Evolutionary conservation across 1,140 invertebrate genomes (phyloP), one percentile per base, ranked within the genome.

Genomic region (Frieseomelitta varia): DNA sequence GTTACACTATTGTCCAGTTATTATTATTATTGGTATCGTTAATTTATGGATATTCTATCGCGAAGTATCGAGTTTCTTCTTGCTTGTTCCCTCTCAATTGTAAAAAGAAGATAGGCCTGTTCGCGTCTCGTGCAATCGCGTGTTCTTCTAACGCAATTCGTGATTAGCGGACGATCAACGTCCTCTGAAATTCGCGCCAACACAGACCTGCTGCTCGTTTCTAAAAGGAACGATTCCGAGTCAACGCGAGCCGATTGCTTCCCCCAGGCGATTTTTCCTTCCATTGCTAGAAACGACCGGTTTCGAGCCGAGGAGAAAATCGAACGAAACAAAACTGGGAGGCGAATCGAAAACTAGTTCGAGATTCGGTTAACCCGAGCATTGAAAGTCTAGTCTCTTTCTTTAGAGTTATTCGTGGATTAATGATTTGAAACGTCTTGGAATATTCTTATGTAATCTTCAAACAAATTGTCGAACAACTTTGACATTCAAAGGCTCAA

Each of bases 121-220:
- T 76, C 63, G 86, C 80, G 84, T 92, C 91, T 91, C 88, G 88
- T 90, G 91, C 90, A 91, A 93, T 53, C 72, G 15, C 19, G 67
- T 21, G 21, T 30, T 27, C 17, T 67, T 11, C 34, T 24, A 68
- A 34, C 34, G n/a, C 14, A 27, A 73, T 17, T 21, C 19, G 19
- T 56, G 21, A 53, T 15, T 17, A 8, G 47, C n/a, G 4, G n/a
- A 58, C 63, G 21, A 17, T 6, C 30, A 21, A 17, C 24, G 39
- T 61, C 24, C 24, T 0, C 58, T 61, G 58, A 12, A 63, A 65
- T 27, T 27, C 63, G n/a, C 14, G n/a, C 63, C 24, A 61, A 61
- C 24, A 61, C 24, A 24, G 3, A 61, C 11, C 12, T 61, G 58
- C 1, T 61, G 19, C 58, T 61, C n/a, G 24, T 61, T 61, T 58